Base-by-base conservation (phyloP, 1,140 invertebrate species). In the Drosophila simulans region DNA sequence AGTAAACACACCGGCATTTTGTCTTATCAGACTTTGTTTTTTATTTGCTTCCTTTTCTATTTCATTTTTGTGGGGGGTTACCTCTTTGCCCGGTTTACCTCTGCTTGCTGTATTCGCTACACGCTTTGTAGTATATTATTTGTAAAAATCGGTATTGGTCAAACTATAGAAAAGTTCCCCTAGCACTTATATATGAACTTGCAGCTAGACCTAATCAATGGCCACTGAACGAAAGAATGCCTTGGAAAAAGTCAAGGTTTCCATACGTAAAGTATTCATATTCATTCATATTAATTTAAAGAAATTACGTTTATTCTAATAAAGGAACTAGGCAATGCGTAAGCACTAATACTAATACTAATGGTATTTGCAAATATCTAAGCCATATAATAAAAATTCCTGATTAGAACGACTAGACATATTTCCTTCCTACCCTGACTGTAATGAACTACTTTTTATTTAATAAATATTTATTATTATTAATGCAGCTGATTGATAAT, bases 1-100 rank as follows among this genome's bases (percentile, higher is more conserved):
- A 53, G 78, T 79, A 79, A 83, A 80, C 66, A 83, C 79, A 70
- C 79, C 83, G 83, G 83, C 84, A 77, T 80, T 86, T 77, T 25
- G 17, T 40, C 84, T 89, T 83, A 91, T 90, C 90, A 65, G 40
- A 0, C 35, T 52, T 49, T 39, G 64, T 57, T 70, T 70, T 70
- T 57, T 70, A 55, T 55, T 68, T 69, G 49, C 27, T 40, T 35
- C 11, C 22, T 37, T 69, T 69, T 53, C 13, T 22, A 68, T 54
- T 59, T 57, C 74, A 64, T 46, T 57, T 57, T 35, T 15, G 31
- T 31, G 13, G 7, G 39, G 48, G 42, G 22, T 8, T 49, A 22
- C 62, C 73, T 63, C 63, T 27, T 22, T 35, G 5, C 22, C 39
- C 42, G 15, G 15, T 62, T 37, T 17, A n/a, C 51, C 51, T 17